Evolutionary conservation across 2,888 invertebrate genomes (phyloP).

Genomic region (Seira ritae): DNA sequence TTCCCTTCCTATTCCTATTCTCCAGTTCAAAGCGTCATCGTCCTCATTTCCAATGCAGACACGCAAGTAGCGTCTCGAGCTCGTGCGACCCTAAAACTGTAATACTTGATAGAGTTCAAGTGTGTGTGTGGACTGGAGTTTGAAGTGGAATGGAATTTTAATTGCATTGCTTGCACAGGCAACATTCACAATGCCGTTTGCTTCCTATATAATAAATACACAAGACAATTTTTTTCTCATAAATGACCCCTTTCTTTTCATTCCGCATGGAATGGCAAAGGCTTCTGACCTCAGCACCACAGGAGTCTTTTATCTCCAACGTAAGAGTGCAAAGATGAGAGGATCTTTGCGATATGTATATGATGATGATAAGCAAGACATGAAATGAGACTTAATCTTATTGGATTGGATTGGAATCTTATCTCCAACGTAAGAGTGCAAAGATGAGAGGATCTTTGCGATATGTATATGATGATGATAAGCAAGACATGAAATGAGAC

Average conservation of each 20-base stretch:
- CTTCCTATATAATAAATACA: neutral
- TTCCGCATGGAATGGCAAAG: neutral
- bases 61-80: neutral
- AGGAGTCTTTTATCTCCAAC: too few relatives aligned
- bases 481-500: too few relatives aligned
- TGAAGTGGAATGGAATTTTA: neutral
- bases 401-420: neutral
- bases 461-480: neutral
- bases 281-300: neutral
- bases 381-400: too few relatives aligned
- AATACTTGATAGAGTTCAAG: neutral
- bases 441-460: neutral
- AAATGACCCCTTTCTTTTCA: neutral
- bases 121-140: neutral
- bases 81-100: neutral
- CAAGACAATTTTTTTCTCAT: neutral
- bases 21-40: slow-evolving; percentile 50
- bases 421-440: neutral
- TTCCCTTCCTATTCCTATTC: neutral
- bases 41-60: slow-evolving; percentile 22
- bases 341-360: neutral
- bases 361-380: too few relatives aligned
- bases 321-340: neutral
- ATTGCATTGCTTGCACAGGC: neutral
- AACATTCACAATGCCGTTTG: neutral